Base-by-base conservation (phyloP, 23 tunicate species). In the Botrylloides violaceus region DNA sequence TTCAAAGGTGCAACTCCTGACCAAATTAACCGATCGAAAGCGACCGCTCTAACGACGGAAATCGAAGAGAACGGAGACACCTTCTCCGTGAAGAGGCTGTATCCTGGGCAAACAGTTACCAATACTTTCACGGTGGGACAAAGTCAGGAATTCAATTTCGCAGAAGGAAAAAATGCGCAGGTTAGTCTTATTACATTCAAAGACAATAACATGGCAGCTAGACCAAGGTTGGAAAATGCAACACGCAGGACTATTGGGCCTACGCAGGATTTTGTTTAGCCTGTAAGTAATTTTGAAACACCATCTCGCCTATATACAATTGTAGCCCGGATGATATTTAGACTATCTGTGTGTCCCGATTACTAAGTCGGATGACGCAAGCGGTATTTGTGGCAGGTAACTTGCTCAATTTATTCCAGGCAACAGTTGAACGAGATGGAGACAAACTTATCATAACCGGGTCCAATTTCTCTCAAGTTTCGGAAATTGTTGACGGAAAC, bases 81-180 rank as follows among this genome's bases (percentile, higher is more conserved):
- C 25, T 36, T 65, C 12, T 64, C 83, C 2, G 76, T 87, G 4
- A 64, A 66, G 36, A 73, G 96, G 5, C 36, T 68, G 20, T 71
- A 78, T 4, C 96, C 96, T 2, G 61, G 58, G 49, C 71, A 77
- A 34, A 76, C 86, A 12, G 38, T 78, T 2, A 65, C 78, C 62
- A 87, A 87, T 49, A 53, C 76, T 31, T 81, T 87, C 71, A 76
- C 58, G 25, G 21, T 87, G 20, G 96, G 96, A 31, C 75, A 48
- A 37, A 39, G 56, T 27, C 20, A 39, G 7, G 57, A 68, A 28
- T 20, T 43, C 4, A 22, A 55, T 4, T 68, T 68, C 22, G 26
- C 47, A 4, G 74, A 68, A 37, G 74, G 74, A 36, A 68, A 37
- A 68, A 36, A 37, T n/a, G 74, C 74, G 20, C 20, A 19, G 59